Percentiles rank a stretch among this genome's conserved stretches.
Evolutionary conservation across 2,113 vertebrate genomes (phyloP).

Genomic region (Balaeniceps rex): DNA sequence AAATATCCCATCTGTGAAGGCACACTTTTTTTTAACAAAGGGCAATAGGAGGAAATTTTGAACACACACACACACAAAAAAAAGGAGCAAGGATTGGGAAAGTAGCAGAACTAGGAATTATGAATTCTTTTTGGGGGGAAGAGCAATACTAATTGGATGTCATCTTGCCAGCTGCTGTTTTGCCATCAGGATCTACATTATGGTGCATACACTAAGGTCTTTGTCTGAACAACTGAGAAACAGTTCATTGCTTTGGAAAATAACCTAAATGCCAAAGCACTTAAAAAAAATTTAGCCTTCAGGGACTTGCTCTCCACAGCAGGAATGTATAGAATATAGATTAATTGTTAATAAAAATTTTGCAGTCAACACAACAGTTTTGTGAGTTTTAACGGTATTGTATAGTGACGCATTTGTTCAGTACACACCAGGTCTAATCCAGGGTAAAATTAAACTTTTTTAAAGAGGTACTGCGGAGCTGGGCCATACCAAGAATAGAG

Average conservation of each 20-base stretch:
- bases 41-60: not conserved
- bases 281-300: not conserved
- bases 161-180: conserved; percentile 16
- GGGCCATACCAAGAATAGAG: not conserved
- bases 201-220: conserved; percentile 9
- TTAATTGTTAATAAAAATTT: not conserved
- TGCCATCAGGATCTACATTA: conserved; percentile 14
- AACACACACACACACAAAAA: not conserved
- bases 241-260: conserved; percentile 47
- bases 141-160: not conserved
- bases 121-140: not conserved
- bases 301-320: not conserved
- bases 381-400: not conserved
- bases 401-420: not conserved
- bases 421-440: not conserved
- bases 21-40: not conserved
- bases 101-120: not conserved
- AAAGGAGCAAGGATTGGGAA: not conserved
- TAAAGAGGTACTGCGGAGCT: not conserved
- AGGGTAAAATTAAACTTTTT: not conserved
- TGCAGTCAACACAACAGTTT: not conserved
- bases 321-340: not conserved
- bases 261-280: not conserved
- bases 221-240: conserved; percentile 24
- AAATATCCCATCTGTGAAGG: not conserved